These are phyloP conservation scores for Rhingia rostrata DNA, from an alignment of 2,888 invertebrate genomes.

Conservation along the genomic window DNA sequence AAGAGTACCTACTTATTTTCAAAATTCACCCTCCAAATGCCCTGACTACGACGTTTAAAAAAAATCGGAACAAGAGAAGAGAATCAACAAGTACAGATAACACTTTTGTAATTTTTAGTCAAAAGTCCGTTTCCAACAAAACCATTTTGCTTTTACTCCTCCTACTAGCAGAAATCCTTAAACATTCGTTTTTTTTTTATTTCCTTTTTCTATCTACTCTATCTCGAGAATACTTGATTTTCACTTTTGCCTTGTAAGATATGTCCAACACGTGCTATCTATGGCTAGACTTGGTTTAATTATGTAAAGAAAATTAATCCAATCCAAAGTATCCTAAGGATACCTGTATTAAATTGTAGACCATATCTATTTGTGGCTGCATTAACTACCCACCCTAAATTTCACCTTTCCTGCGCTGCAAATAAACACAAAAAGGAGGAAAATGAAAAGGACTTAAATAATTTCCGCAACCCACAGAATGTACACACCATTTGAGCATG, in stretches of 20 bases:
- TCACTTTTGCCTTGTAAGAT: conserved; percentile 29
- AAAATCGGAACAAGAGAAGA: no score
- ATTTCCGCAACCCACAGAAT: conserved; percentile 2
- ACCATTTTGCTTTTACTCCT: conserved; percentile 5
- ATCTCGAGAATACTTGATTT: conserved; percentile 26
- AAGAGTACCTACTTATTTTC: no score
- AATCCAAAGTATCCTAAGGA: conserved; percentile 1
- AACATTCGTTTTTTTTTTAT: background rate
- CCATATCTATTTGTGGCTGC: background rate
- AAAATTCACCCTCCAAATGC: no score
- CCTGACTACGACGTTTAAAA: no score
- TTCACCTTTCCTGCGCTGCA: background rate
- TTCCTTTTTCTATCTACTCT: background rate
- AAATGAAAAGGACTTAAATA: conserved; percentile 49
- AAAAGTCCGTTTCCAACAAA: background rate
- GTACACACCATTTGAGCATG: background rate
- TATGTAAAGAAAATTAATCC: conserved; percentile 44
- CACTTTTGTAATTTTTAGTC: no score
- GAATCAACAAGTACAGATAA: no score
- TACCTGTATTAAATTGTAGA: background rate
- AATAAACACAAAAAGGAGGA: background rate
- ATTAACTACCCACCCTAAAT: background rate
- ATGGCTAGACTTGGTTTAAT: conserved; percentile 53
- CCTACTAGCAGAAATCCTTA: background rate
- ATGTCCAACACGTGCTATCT: conserved; percentile 18